A percentile compares a stretch with the other conserved stretches of the same genome.
Conservation (phyloP, 2,888 invertebrate species). For the Apamea sordens region DNA sequence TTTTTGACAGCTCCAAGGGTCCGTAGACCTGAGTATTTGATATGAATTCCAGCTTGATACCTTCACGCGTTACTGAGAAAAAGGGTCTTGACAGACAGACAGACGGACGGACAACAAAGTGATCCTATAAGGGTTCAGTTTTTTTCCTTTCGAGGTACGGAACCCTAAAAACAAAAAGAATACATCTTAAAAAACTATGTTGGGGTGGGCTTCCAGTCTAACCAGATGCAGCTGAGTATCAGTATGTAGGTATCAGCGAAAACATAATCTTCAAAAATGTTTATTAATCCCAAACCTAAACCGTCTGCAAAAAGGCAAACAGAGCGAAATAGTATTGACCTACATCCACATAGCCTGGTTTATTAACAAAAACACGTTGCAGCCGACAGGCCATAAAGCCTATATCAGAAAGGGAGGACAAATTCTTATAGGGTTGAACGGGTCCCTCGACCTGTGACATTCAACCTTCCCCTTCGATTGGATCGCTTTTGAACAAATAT, state of each 20-base stretch:
- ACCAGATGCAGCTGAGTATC: too few relatives aligned
- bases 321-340: constrained; percentile 26
- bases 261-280: constrained; percentile 3
- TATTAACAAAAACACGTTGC: constrained; percentile 63
- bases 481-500: constrained; percentile 64
- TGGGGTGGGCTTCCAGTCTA: too few relatives aligned
- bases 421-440: constrained; percentile 65
- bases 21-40: too few relatives aligned
- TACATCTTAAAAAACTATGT: too few relatives aligned
- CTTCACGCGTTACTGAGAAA: too few relatives aligned
- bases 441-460: constrained; percentile 60
- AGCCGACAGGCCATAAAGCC: constrained; percentile 51
- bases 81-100: too few relatives aligned
- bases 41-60: too few relatives aligned
- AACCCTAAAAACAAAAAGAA: too few relatives aligned
- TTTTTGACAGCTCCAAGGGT: too few relatives aligned
- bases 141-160: too few relatives aligned
- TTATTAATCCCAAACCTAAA: background rate
- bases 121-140: too few relatives aligned
- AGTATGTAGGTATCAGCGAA: background rate
- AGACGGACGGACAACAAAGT: too few relatives aligned
- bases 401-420: constrained; percentile 58
- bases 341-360: constrained; percentile 37
- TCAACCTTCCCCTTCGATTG: constrained; percentile 63
- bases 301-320: background rate